These are phyloP conservation scores for Tribolium freemani DNA, from an alignment of 2,888 invertebrate species.

Conservation along the genomic window DNA sequence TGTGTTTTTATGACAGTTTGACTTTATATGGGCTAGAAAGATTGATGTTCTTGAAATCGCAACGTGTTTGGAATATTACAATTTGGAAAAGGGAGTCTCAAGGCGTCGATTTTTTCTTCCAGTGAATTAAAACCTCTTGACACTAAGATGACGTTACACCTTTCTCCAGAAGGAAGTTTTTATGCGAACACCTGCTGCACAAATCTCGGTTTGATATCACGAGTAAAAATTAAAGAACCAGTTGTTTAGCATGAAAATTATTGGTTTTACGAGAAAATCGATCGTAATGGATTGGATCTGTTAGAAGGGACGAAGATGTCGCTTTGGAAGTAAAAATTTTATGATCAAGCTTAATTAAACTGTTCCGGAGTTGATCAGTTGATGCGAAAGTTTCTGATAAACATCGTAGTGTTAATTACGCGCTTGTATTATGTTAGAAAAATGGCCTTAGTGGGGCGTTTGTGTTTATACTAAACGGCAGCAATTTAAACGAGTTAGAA, in stretches of 20 bases:
- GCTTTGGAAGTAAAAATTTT: constrained; percentile 22
- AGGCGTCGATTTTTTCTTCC: constrained; percentile 7
- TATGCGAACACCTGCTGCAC: constrained; percentile 29
- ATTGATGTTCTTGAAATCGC: constrained; percentile 44
- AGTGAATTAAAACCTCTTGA: constrained; percentile 22
- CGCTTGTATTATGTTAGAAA: constrained; percentile 27
- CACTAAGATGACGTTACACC: constrained; percentile 1
- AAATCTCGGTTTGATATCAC: constrained; percentile 28
- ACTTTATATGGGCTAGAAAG: constrained; percentile 44
- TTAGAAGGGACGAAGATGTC: constrained; percentile 17
- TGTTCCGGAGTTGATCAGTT: background rate
- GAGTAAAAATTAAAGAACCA: constrained; percentile 26
- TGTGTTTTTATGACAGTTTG: constrained; percentile 46
- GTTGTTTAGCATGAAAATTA: constrained; percentile 21
- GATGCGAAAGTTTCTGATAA: constrained; percentile 16
- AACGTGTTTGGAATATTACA: constrained; percentile 44
- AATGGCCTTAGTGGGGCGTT: constrained; percentile 28
- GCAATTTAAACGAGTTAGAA: constrained; percentile 42
- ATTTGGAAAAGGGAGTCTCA: constrained; percentile 19
- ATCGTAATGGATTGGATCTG: constrained; percentile 8
- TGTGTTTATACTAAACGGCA: constrained; percentile 31
- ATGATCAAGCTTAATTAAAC: constrained; percentile 24
- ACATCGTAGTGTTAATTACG: constrained; percentile 36
- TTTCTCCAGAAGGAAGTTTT: constrained; percentile 8
- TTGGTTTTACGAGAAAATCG: constrained; percentile 13